Evolutionary conservation across 2,113 vertebrate genomes (phyloP).

Genomic region (Scatophagus argus): DNA sequence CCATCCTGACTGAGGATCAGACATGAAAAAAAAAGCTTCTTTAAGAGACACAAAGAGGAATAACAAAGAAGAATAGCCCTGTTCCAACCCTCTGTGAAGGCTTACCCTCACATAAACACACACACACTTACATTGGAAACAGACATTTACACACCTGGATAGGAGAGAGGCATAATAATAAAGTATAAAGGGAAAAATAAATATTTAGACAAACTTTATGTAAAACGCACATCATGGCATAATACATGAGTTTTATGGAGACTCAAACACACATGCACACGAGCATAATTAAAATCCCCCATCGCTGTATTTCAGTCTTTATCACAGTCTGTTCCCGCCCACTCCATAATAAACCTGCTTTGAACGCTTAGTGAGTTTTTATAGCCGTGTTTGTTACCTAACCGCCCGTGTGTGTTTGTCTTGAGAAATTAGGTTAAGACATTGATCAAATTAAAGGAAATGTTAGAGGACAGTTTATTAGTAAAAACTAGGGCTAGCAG

Average conservation of each 20-base stretch:
- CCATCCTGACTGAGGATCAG: neutral
- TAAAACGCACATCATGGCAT: neutral
- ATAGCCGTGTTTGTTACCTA: constrained; percentile 5
- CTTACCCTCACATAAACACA: neutral
- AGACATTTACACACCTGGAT: neutral
- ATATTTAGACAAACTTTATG: too few species aligned
- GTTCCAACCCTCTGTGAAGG: neutral
- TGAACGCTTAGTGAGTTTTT: neutral
- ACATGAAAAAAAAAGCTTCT: constrained; percentile 13
- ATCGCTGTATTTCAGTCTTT: neutral
- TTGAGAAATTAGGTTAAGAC: constrained; percentile 23
- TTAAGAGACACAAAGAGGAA: constrained; percentile 9
- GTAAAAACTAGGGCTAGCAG: constrained; percentile 6
- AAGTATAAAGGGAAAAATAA: neutral
- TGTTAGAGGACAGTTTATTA: constrained; percentile 20
- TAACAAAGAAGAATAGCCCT: neutral
- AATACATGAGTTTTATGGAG: neutral
- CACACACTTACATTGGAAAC: neutral
- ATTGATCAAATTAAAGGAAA: constrained; percentile 15
- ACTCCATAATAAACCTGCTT: constrained; percentile 3
- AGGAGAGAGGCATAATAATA: neutral
- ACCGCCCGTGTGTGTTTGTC: constrained; percentile 9
- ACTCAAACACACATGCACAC: neutral
- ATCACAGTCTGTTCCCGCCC: neutral
- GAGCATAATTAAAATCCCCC: neutral